Evolutionary conservation across 2,888 invertebrate species (phyloP).

Genomic region (Masnerella sp.): DNA sequence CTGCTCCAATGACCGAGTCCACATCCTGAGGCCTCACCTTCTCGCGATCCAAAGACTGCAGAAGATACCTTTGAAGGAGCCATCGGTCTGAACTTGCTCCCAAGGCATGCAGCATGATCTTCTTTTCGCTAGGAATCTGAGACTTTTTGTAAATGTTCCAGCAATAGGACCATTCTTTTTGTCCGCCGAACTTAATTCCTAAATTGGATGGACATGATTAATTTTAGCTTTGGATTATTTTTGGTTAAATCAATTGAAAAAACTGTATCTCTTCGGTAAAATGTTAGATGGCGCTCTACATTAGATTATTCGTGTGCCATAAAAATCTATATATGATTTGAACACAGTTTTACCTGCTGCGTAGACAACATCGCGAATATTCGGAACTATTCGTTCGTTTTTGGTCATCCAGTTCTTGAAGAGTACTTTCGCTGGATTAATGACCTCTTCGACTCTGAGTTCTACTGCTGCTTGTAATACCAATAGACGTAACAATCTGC

Average conservation of each 20-base stretch:
- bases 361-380: slow-evolving; percentile 86
- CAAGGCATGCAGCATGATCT: slow-evolving; percentile 84
- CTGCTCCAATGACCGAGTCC: slow-evolving; percentile 84
- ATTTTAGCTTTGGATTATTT: no score
- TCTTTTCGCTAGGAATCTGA: slow-evolving; percentile 84
- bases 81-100: slow-evolving; percentile 87
- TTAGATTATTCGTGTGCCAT: no score
- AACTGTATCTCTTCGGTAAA: no score
- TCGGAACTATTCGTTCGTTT: slow-evolving; percentile 83
- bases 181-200: slow-evolving; percentile 85
- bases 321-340: no score
- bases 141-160: slow-evolving; percentile 85
- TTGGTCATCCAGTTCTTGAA: slow-evolving; percentile 86
- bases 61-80: slow-evolving; percentile 89
- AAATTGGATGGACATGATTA: no score
- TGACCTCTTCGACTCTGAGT: slow-evolving; percentile 84
- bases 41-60: slow-evolving; percentile 84
- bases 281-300: no score
- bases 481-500: slow-evolving; percentile 85
- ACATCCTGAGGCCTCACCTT: slow-evolving; percentile 85
- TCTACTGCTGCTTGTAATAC: slow-evolving; percentile 86
- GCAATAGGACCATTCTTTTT: slow-evolving; percentile 86
- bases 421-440: slow-evolving; percentile 83
- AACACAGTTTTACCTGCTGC: slow-evolving; percentile 80
- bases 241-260: no score